These are phyloP conservation scores for Enteromius afrohamiltoni DNA, from an alignment of 2,797 vertebrate species.

Conservation along the genomic window DNA sequence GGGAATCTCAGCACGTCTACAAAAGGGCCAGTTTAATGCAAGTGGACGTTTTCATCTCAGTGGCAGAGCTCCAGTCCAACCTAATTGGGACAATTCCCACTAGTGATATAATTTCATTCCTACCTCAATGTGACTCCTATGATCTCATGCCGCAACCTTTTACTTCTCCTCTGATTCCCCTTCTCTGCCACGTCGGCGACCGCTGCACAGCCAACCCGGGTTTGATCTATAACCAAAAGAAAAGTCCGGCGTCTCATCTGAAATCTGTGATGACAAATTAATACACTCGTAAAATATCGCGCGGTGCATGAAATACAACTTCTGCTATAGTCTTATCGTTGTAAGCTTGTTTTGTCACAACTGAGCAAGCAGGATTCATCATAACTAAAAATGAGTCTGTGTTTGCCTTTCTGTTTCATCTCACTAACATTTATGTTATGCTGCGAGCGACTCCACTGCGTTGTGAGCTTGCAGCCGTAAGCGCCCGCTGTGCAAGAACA, in stretches of 20 bases:
- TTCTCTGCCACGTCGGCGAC: slow-evolving; percentile 42
- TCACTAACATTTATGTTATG: slow-evolving; percentile 35
- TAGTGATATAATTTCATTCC: slow-evolving; percentile 65
- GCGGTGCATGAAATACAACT: slow-evolving; percentile 17
- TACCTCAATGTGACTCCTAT: slow-evolving; percentile 64
- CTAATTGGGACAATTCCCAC: slow-evolving; percentile 68
- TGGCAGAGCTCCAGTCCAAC: slow-evolving; percentile 61
- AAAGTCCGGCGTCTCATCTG: slow-evolving; percentile 27
- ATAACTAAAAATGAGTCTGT: slow-evolving; percentile 55
- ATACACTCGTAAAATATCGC: slow-evolving; percentile 11
- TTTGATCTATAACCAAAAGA: slow-evolving; percentile 48
- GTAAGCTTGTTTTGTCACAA: slow-evolving; percentile 35
- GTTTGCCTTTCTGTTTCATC: slow-evolving; percentile 55
- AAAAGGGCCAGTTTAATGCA: slow-evolving; percentile 53
- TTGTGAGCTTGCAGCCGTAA: slow-evolving; percentile 30
- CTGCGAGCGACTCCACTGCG: slow-evolving; percentile 40
- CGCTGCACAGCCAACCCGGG: slow-evolving; percentile 40
- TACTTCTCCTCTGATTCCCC: slow-evolving; percentile 41
- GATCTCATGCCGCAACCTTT: slow-evolving; percentile 60
- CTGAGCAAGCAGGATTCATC: slow-evolving; percentile 35
- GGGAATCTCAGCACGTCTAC: slow-evolving; percentile 20
- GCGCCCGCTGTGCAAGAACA: slow-evolving; percentile 43
- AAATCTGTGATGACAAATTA: slow-evolving; percentile 8
- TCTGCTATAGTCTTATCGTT: slow-evolving; percentile 1
- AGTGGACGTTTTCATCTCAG: slow-evolving; percentile 60